Conservation (phyloP, 2,797 vertebrate genomes). For the Fratercula arctica region DNA sequence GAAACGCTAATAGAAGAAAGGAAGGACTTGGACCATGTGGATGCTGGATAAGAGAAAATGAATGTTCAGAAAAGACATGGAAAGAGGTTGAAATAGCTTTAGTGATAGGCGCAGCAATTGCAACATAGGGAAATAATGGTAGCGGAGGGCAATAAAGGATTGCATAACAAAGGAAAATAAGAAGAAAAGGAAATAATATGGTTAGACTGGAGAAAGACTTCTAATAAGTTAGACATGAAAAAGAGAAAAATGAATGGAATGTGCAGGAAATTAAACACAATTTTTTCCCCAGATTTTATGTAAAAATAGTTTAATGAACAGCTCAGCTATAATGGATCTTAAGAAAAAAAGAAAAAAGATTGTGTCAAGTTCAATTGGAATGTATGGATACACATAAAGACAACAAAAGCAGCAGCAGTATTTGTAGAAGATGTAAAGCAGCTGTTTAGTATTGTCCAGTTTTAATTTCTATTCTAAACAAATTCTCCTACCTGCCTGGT, state of each 20-base stretch:
- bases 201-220: not conserved
- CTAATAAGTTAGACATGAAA: not conserved
- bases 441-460: not conserved
- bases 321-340: not conserved
- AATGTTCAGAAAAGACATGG: not conserved
- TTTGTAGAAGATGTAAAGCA: not conserved
- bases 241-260: not conserved
- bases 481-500: not conserved
- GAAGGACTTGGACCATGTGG: not conserved
- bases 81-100: not conserved
- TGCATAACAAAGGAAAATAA: not conserved
- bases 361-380: not conserved
- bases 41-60: not conserved
- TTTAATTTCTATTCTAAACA: not conserved
- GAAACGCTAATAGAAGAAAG: not conserved
- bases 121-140: not conserved
- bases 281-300: not conserved
- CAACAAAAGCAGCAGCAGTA: not conserved
- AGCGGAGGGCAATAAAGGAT: not conserved
- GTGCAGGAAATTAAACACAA: not conserved
- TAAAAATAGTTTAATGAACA: not conserved
- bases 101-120: not conserved
- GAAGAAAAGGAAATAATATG: not conserved
- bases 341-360: not conserved
- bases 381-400: not conserved